These are phyloP conservation scores for Chanos chanos DNA, from an alignment of 2,797 vertebrate genomes.

Conservation along the genomic window DNA sequence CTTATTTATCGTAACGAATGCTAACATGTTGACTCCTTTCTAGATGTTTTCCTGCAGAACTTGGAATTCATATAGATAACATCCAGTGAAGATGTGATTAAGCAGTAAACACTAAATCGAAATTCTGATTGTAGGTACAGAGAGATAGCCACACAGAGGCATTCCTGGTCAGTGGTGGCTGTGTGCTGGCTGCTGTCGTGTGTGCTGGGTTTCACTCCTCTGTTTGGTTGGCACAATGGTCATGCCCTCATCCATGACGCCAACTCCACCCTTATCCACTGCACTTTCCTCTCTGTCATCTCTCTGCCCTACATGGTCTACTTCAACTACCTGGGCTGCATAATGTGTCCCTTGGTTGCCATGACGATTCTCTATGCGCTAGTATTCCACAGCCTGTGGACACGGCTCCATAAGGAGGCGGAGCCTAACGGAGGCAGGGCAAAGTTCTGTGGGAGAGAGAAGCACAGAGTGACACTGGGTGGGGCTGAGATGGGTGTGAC, in stretches of 20 bases:
- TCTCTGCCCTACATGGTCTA: slow-evolving; percentile 81
- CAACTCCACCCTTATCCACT: slow-evolving; percentile 41
- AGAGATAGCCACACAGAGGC: slow-evolving; percentile 63
- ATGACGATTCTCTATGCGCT: slow-evolving; percentile 76
- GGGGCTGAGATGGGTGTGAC: slow-evolving; percentile 7
- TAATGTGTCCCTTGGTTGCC: slow-evolving; percentile 69
- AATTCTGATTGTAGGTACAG: no score
- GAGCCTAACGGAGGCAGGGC: no score
- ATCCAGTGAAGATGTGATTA: no score
- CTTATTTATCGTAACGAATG: no score
- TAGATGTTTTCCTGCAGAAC: no score
- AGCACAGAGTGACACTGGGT: no score
- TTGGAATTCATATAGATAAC: no score
- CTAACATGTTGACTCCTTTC: no score
- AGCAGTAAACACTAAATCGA: no score
- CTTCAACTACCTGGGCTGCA: slow-evolving; percentile 76
- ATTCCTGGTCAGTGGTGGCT: slow-evolving; percentile 70
- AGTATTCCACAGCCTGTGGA: slow-evolving; percentile 74
- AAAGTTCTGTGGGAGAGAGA: no score
- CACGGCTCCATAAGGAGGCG: slow-evolving; percentile 55
- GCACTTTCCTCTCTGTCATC: slow-evolving; percentile 70
- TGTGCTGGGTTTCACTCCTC: slow-evolving; percentile 72
- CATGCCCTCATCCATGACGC: neutral
- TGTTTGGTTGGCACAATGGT: slow-evolving; percentile 77
- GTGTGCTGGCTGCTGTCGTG: slow-evolving; percentile 79